Evolutionary conservation across 2,888 invertebrate genomes (phyloP).

Genomic region (Lydus trimaculatus): DNA sequence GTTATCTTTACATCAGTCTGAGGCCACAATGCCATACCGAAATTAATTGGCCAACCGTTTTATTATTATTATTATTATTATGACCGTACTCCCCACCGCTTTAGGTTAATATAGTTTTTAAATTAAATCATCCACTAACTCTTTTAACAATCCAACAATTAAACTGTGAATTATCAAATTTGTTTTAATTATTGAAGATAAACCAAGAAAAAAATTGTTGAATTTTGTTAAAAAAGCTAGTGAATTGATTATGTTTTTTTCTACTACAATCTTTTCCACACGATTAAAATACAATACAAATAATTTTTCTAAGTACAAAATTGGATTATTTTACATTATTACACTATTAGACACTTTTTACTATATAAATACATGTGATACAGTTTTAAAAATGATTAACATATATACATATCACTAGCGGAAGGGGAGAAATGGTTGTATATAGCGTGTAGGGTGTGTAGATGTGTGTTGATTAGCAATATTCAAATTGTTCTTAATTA

Average conservation of each 20-base stretch:
- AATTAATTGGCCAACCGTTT: slow-evolving; percentile 46
- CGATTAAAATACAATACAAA: slow-evolving; percentile 50
- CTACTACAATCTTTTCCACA: slow-evolving; percentile 32
- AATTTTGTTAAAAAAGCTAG: neutral
- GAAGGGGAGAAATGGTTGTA: slow-evolving; percentile 44
- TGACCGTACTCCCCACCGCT: slow-evolving; percentile 50
- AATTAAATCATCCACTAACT: slow-evolving; percentile 13
- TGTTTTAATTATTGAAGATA: too few relatives aligned
- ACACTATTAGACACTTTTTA: slow-evolving; percentile 53
- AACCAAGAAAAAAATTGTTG: too few relatives aligned
- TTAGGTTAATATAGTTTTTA: slow-evolving; percentile 25
- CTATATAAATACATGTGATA: slow-evolving; percentile 55
- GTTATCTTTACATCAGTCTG: slow-evolving; percentile 63
- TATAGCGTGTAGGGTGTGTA: neutral
- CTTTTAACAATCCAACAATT: slow-evolving; percentile 1
- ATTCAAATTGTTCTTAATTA: slow-evolving; percentile 18
- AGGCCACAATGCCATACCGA: slow-evolving; percentile 54
- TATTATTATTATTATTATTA: neutral
- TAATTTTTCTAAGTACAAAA: slow-evolving; percentile 54
- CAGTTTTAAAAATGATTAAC: slow-evolving; percentile 52
- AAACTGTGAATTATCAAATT: neutral
- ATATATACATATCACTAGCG: slow-evolving; percentile 56
- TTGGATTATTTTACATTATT: slow-evolving; percentile 56
- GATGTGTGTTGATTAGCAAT: neutral
- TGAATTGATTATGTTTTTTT: neutral